Percentiles rank a stretch among this genome's conserved stretches.
Conservation (phyloP, 92 coral and sea anemone species). For the Actinernus sp. region DNA sequence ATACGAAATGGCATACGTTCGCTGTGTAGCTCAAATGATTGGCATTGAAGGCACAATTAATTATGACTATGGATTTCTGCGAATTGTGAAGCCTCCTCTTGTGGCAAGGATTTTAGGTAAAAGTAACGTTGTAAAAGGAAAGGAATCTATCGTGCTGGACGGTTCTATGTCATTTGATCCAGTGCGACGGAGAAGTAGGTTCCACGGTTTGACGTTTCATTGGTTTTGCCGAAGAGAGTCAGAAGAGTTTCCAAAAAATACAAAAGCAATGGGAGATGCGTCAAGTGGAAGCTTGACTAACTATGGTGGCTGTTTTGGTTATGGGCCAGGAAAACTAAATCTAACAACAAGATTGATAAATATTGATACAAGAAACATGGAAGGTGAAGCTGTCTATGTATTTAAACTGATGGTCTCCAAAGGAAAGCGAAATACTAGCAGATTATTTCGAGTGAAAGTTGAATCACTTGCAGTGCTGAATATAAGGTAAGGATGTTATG, state of each 20-base stretch:
- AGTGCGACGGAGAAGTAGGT: constrained; percentile 1
- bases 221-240: constrained; percentile 73
- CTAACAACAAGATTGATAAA: constrained; percentile 15
- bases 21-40: constrained; percentile 59
- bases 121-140: constrained; percentile 25
- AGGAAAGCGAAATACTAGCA: constrained; percentile 40
- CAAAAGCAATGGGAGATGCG: constrained; percentile 36
- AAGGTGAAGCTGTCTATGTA: constrained; percentile 45
- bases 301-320: constrained; percentile 73
- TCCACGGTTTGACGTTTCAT: constrained; percentile 39
- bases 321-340: constrained; percentile 58
- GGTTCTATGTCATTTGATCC: constrained; percentile 74
- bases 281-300: constrained; percentile 16
- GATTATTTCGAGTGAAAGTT: constrained; percentile 15
- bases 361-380: constrained; percentile 41
- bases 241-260: constrained; percentile 54
- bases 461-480: constrained; percentile 33
- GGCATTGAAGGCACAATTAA: constrained; percentile 19
- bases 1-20: constrained; percentile 48
- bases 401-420: constrained; percentile 56
- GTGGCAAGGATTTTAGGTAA: constrained; percentile 53
- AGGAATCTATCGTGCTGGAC: constrained; percentile 50
- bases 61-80: constrained; percentile 69
- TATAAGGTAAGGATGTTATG: constrained; percentile 38
- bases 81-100: constrained; percentile 50